Base-by-base conservation (phyloP, 2,113 vertebrate species). In the Perca fluviatilis region DNA sequence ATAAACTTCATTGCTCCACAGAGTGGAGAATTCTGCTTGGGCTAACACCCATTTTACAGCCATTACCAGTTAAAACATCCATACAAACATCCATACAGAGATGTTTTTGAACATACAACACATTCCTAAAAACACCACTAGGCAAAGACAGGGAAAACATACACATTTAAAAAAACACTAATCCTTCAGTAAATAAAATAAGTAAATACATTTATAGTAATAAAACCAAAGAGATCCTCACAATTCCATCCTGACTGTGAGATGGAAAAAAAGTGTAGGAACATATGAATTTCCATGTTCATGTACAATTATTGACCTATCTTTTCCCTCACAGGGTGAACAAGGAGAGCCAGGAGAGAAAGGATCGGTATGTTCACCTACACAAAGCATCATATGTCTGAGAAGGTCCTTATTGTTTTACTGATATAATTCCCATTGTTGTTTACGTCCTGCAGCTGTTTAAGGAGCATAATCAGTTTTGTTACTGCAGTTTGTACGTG, bases 261-360 rank as follows among this genome's bases (percentile, higher is more conserved):
- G 23, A 30, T 67, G 7, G 16, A 16, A 10, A 65, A 47, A 4
- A 1, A 6, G 36, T 64, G 49, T 58, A 27, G 14, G 23, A 56
- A 27, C 23, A n/a, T n/a, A 19, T 62, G 0, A 23, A 25, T 16
- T n/a, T 3, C 61, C 50, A 16, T 33, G 33, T 33, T 33, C 33
- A 40, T 40, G 9, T 57, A 27, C 58, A 33, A 5, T 43, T 13
- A 51, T 49, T 25, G 27, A 3, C 0, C 0, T 1, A 1, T 47
- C 2, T 65, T 60, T 47, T 89, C 21, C 27, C 16, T 85, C 74
- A 8, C 86, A 96, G 95, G 95, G 95, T 3, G 95, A 96, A 4
- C 36, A 91, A 74, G 95, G 95, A 73, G 95, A 96, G 80, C 46
- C 74, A n/a, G 95, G 95, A 66, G 92, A 95, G 83, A 96, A 95